Evolutionary conservation across 2,888 invertebrate genomes (phyloP).

Genomic region (Sinotaia quadrata): DNA sequence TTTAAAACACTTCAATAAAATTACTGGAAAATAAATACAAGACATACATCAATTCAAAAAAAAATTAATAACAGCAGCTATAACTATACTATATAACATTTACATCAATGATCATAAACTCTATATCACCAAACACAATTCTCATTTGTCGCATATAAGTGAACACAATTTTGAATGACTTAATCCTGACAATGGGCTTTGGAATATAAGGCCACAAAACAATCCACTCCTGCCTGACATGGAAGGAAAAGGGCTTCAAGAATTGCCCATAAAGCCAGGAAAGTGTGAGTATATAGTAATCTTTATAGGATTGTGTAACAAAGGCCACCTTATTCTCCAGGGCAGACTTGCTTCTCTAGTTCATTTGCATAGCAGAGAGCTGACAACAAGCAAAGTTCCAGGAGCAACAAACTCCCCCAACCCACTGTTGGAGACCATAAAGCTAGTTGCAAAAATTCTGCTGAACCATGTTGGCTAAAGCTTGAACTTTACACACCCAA

Average conservation of each 20-base stretch:
- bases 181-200: slow-evolving; percentile 28
- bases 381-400: no score
- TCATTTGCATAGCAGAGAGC: no score
- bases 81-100: slow-evolving; percentile 16
- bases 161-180: slow-evolving; percentile 24
- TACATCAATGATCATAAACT: slow-evolving; percentile 13
- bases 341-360: no score
- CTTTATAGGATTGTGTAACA: no score
- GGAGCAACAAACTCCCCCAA: no score
- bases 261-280: neutral
- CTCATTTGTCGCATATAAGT: slow-evolving; percentile 16
- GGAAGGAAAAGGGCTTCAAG: slow-evolving; percentile 6
- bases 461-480: no score
- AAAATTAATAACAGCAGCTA: slow-evolving; percentile 20
- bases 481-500: no score
- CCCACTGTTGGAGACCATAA: no score
- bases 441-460: no score
- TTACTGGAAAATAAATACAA: neutral
- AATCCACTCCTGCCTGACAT: slow-evolving; percentile 2
- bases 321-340: no score
- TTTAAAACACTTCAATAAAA: neutral
- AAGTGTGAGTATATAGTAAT: slow-evolving; percentile 1
- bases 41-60: slow-evolving; percentile 6
- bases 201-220: slow-evolving; percentile 30
- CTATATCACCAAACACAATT: slow-evolving; percentile 16